These are phyloP conservation scores for Leptinotarsa peninsularis DNA, from an alignment of 2,888 invertebrate genomes.

Conservation along the genomic window DNA sequence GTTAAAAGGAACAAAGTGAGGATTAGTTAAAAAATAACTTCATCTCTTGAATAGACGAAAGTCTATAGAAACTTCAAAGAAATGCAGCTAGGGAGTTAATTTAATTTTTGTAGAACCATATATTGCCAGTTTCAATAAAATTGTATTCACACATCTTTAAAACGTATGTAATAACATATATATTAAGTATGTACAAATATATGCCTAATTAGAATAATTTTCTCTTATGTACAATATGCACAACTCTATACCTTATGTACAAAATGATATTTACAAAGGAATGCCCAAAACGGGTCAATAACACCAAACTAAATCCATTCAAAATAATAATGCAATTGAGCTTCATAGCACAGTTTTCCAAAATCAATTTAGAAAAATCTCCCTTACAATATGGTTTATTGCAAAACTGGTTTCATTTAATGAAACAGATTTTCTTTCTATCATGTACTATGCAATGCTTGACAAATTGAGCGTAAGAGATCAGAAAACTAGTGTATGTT, in stretches of 20 bases:
- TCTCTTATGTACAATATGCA: conserved; percentile 66
- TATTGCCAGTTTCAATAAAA: conserved; percentile 61
- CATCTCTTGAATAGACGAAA: not conserved
- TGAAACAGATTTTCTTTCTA: not conserved
- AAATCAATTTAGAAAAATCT: not conserved
- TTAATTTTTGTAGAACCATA: conserved; percentile 59
- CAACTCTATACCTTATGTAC: conserved; percentile 52
- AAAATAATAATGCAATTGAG: conserved; percentile 42
- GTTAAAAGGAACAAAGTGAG: conserved; percentile 22
- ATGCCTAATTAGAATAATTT: conserved; percentile 62
- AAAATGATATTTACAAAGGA: conserved; percentile 59
- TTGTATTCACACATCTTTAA: conserved; percentile 64
- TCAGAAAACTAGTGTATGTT: conserved; percentile 17
- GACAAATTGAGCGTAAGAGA: conserved; percentile 29
- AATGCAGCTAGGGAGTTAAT: conserved; percentile 54
- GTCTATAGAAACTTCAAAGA: not conserved
- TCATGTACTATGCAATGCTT: conserved; percentile 30
- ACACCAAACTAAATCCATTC: conserved; percentile 36
- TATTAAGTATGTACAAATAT: conserved; percentile 60
- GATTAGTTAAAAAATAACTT: conserved; percentile 2
- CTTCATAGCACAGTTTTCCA: conserved; percentile 37
- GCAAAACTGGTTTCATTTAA: not conserved
- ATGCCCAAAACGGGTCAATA: conserved; percentile 61
- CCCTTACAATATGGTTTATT: not conserved
- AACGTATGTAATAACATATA: conserved; percentile 61